Conservation (phyloP, 37 sponge, comb jelly and placozoan species). For the Spongilla lacustris region DNA sequence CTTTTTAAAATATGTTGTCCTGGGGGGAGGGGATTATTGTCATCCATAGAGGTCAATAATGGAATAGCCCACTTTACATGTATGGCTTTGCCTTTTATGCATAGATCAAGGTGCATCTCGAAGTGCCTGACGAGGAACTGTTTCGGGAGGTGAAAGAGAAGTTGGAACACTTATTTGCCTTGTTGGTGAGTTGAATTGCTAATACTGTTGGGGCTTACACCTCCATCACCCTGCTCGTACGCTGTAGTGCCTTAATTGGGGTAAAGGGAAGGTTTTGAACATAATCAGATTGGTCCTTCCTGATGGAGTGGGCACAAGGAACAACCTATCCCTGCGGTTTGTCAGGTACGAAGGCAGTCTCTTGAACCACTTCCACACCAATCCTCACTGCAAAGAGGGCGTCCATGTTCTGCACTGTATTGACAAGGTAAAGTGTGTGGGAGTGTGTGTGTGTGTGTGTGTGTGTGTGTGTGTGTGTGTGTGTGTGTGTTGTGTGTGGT, state of each 20-base stretch:
- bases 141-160: neutral
- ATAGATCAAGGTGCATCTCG: neutral
- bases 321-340: neutral
- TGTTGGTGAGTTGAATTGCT: neutral
- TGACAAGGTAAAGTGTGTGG: neutral
- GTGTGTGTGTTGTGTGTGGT: too few species aligned
- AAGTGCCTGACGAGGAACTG: neutral
- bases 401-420: neutral
- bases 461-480: too few species aligned
- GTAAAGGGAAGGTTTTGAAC: neutral
- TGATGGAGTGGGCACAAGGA: neutral
- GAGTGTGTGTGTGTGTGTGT: too few species aligned
- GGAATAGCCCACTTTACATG: too few species aligned
- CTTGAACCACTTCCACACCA: neutral
- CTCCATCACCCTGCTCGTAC: too few species aligned
- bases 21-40: too few species aligned
- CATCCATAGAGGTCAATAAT: too few species aligned
- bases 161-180: neutral
- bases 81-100: neutral
- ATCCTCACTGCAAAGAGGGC: neutral
- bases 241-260: too few species aligned
- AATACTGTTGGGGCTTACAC: too few species aligned
- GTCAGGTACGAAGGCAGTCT: neutral
- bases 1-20: too few species aligned
- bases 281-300: neutral